Base-by-base conservation (phyloP, 1,140 invertebrate genomes). In the Yoshiicerus persimilis region DNA sequence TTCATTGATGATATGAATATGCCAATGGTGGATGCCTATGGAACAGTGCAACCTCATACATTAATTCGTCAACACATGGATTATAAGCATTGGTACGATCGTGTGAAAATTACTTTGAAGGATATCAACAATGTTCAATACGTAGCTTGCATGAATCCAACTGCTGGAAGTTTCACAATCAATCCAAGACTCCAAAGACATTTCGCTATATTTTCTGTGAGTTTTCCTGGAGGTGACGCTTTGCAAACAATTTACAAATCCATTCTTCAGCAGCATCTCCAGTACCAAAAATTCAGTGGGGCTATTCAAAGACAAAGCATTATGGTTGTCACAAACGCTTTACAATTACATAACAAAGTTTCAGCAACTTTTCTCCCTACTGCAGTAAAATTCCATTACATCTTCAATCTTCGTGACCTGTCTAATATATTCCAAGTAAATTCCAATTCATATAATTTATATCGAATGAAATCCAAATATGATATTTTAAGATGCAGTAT, bases 1-100 rank as follows among this genome's bases (percentile, higher is more conserved):
- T 99, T 99, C 92, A 96, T 99, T 87, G 98, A 99, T 92, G 98
- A 99, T 91, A 96, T 99, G 95, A 99, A 99, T 92, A 99, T 99
- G 75, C 80, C 85, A n/a, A 84, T 94, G 94, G 97, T 99, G 10
- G 98, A 99, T 93, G 92, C 93, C 75, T 99, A 99, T 91, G 98
- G 97, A 16, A 99, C 98, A 0, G 98, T 99, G 0, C 97, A 99
- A 93, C 97, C 98, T 0, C 98, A 99, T 92, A 99, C 98, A 0
- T 93, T 99, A 9, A 98, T 99, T 84, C 94, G 98, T 30, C 98
- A 99, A 92, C 97, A 99, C 93, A 93, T 99, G 90, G 98, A 99
- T 92, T 99, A 99, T 91, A 95, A 95, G 83, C 98, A 99, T 92
- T 99, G 98, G 98, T 97, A 97, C 89, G 98, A 99, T 92, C 93